Evolutionary conservation across 1,140 invertebrate genomes (phyloP), one percentile per base, ranked within the genome.

Genomic region (Brachionus rubens): DNA sequence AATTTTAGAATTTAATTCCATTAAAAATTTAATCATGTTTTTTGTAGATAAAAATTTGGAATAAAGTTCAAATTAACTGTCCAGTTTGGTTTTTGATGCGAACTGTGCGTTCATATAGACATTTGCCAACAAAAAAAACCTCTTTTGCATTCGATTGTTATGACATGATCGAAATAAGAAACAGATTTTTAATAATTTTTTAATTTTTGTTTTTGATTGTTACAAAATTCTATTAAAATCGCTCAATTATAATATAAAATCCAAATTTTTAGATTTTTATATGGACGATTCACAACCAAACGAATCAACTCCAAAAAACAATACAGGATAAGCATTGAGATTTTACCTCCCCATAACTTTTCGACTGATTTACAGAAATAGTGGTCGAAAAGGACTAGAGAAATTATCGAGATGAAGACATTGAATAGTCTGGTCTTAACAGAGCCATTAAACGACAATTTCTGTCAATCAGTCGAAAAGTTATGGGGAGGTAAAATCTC

Each of bases 201-300:
- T 30, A 54, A 24, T 54, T 54, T 54, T 54, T 54, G 50, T 54
- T 54, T 54, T 54, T 24, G 19, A 54, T 24, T 54, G 50, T 26
- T 54, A 21, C 50, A 54, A 54, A 54, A 54, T 54, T 54, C 50
- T 24, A 54, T 54, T 54, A 54, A 1, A 9, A 30, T 36, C 9
- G 33, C 33, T 26, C 50, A 54, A 54, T 54, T 54, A 12, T 24
- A 54, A 12, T 9, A 54, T 26, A 19, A 52, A 52, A 24, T 52
- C 50, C 3, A 52, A 19, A 26, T 52, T 24, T 52, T 52, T 52
- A 24, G 50, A 52, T 24, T 52, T 52, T 52, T 52, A 26, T 10
- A 52, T 52, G 50, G 26, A 24, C 9, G 26, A 52, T 10, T 21
- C 26, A 52, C 10, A 21, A 24, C 6, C 6, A 24, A 26, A 21